phyloP scores from a whole-genome alignment of 2,113 vertebrate genomes.

The Uropsilus gracilis region DNA sequence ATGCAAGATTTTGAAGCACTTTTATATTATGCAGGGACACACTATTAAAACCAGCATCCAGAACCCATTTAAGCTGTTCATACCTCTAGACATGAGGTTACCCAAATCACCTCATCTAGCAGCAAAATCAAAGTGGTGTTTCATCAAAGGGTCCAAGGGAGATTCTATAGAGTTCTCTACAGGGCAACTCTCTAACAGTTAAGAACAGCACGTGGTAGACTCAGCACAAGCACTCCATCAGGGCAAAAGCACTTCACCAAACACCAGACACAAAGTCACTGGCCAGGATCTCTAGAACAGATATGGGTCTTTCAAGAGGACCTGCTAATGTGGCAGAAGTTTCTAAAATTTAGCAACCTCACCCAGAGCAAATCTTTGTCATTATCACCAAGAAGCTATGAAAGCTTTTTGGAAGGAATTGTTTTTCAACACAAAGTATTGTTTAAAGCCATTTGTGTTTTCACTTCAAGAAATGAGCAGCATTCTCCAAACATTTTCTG shows the following conservation, averaged over 20 bases:
- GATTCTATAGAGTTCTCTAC: neutral
- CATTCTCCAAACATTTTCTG: conserved; percentile 44
- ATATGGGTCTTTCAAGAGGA: neutral
- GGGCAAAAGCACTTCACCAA: neutral
- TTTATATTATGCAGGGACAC: neutral
- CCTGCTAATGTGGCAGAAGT: neutral
- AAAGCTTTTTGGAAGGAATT: neutral
- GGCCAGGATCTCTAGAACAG: neutral
- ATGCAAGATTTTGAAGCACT: neutral
- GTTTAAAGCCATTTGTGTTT: neutral
- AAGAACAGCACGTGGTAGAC: fast-evolving
- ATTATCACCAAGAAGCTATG: neutral
- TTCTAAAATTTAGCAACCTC: neutral
- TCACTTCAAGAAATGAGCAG: conserved; percentile 48
- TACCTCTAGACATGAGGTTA: neutral
- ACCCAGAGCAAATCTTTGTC: conserved; percentile 1
- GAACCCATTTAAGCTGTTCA: neutral
- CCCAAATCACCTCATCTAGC: too few species aligned
- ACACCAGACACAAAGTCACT: neutral
- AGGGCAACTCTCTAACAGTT: neutral
- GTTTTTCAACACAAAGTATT: conserved; percentile 10
- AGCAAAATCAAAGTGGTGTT: neutral
- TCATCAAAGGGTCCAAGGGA: neutral
- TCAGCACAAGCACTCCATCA: neutral
- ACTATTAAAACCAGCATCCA: neutral